A percentile compares a stretch with the other conserved stretches of the same genome.
Conservation (phyloP, 2,797 vertebrate species). For the Tolypeutes matacus region DNA sequence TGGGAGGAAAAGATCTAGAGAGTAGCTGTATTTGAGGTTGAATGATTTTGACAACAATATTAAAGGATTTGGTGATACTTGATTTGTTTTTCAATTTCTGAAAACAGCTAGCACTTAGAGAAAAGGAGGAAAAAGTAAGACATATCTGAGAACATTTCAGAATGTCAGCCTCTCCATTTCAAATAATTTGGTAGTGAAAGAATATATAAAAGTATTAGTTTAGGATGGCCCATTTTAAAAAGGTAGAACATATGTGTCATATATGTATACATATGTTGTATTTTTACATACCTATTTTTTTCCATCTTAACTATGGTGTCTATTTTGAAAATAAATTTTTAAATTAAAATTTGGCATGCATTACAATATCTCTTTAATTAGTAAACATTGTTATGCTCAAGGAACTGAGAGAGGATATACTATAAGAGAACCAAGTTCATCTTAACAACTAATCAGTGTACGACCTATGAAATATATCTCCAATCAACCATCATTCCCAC, state of each 20-base stretch:
- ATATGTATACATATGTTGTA: background rate
- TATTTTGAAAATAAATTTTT: conserved; percentile 44
- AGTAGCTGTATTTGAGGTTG: conserved; percentile 54
- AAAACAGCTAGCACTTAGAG: conserved; percentile 47
- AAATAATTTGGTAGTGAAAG: conserved; percentile 41
- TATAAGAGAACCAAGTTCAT: background rate
- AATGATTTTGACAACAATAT: conserved; percentile 75
- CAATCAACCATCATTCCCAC: background rate
- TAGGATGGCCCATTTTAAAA: background rate
- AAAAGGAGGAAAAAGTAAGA: conserved; percentile 11
- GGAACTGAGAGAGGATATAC: background rate
- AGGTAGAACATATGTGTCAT: background rate
- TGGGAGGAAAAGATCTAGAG: conserved; percentile 61
- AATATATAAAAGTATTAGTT: background rate
- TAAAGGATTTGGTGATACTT: conserved; percentile 67
- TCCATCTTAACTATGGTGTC: background rate
- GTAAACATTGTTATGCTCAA: background rate
- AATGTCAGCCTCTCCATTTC: conserved; percentile 50
- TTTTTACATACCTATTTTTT: background rate
- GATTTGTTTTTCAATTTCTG: conserved; percentile 77
- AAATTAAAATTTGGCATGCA: conserved; percentile 22
- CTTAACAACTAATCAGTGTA: background rate
- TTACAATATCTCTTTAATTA: conserved; percentile 21
- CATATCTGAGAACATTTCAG: conserved; percentile 49
- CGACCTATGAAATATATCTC: background rate